Base-by-base conservation (phyloP, 2,888 invertebrate genomes). In the Ditula angustiorana region DNA sequence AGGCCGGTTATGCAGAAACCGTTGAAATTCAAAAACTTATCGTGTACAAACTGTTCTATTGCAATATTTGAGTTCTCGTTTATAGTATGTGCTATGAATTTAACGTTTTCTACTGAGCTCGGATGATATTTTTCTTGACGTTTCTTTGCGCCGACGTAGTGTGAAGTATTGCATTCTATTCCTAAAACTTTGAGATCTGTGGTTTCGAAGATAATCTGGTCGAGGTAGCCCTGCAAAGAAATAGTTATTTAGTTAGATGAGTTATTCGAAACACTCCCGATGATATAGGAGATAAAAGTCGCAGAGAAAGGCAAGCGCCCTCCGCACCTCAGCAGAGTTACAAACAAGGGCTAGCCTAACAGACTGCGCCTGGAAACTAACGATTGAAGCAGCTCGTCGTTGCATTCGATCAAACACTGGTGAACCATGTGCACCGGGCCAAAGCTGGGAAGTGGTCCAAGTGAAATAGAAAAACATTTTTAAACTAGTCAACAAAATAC, bases 161-260 rank as follows among this genome's bases (percentile, higher is more conserved):
- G 93, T 16, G 84, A 81, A 35, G 82, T 75, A 66, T 94, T 94
- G 41, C 94, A 94, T 86, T 97, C 97, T 56, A 97, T 77, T 5
- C 96, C 96, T 7, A 96, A 78, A 10, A 96, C 94, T 71, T 92
- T 92, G 68, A 93, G 94, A 5, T 90, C 83, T n/a, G 94, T 94
- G 16, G 88, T 88, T 75, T 94, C 87, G 74, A 93, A 88, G 23
- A 97, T 77, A n/a, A 94, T 79, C 79, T 96, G 95, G 69, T 95
- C 95, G 50, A 97, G 86, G 77, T 97, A 96, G 0, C 97, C 97
- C 96, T 96, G 81, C 63, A 93, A 88, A 66, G 33, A 69, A 52
- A 78, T 41, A 58, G 21, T 8, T 16, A 11, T 28, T 21, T 21
- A 19, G 16, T 13, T 13, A 13, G 4, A 46, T n/a, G n/a, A n/a